phyloP scores from a whole-genome alignment of 2,888 invertebrate genomes.

The Pammene fasciana region DNA sequence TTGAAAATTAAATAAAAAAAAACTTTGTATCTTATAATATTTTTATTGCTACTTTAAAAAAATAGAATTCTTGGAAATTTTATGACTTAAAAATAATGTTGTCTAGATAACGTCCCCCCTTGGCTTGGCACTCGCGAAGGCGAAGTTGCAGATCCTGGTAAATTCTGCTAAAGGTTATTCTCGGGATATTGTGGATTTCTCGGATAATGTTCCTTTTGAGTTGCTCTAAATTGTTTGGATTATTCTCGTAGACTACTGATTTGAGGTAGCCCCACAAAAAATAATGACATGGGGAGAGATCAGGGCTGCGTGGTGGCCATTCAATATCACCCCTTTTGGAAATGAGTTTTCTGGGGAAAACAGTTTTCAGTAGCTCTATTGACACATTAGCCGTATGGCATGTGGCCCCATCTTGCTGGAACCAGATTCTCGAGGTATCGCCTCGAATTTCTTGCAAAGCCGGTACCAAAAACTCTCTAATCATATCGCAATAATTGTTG shows the following conservation, averaged over 20 bases:
- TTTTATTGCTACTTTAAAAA: background rate
- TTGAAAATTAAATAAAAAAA: background rate
- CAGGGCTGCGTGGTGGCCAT: slow-evolving; percentile 8
- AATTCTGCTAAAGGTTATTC: background rate
- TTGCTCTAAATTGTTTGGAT: slow-evolving; percentile 3
- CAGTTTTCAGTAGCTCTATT: too few species aligned
- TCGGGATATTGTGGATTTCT: slow-evolving; percentile 2
- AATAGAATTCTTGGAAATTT: background rate
- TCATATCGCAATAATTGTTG: too few species aligned
- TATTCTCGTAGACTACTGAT: slow-evolving; percentile 7
- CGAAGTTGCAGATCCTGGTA: background rate
- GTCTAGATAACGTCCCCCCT: background rate
- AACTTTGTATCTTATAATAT: background rate
- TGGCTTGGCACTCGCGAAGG: slow-evolving; percentile 1
- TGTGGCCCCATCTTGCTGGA: too few species aligned
- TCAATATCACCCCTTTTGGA: background rate
- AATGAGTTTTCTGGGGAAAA: background rate
- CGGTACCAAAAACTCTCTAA: too few species aligned
- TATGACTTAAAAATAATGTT: slow-evolving; percentile 8
- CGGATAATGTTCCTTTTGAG: background rate
- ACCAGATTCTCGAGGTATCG: too few species aligned
- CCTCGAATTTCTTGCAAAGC: too few species aligned
- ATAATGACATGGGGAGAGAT: background rate
- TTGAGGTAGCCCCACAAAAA: slow-evolving; percentile 6
- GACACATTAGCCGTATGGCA: background rate